Conservation (phyloP, 2,797 vertebrate species). For the Oreortyx pictus region DNA sequence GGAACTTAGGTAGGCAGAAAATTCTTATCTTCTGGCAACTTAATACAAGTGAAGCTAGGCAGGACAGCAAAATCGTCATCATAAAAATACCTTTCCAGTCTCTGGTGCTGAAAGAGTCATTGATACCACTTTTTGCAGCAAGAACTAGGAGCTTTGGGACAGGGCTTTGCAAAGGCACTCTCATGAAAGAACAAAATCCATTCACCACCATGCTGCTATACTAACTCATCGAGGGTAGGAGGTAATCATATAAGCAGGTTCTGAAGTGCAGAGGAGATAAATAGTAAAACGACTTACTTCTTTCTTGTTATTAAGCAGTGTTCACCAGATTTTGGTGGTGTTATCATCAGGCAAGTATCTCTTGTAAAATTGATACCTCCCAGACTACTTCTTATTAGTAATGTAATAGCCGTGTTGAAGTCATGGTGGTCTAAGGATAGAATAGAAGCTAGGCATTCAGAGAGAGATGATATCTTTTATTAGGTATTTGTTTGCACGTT, state of each 20-base stretch:
- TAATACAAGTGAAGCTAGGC: not conserved
- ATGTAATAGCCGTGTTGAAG: constrained; percentile 30
- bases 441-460: constrained; percentile 33
- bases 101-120: not conserved
- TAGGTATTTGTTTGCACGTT: not conserved
- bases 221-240: not conserved
- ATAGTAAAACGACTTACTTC: not conserved
- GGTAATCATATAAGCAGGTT: not conserved
- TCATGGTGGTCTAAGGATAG: constrained; percentile 52
- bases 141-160: not conserved
- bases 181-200: not conserved
- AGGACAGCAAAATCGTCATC: not conserved
- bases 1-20: not conserved
- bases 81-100: not conserved
- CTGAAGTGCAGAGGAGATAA: not conserved
- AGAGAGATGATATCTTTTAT: constrained; percentile 29
- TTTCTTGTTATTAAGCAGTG: not conserved
- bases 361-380: constrained; percentile 50
- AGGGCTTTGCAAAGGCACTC: not conserved
- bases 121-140: not conserved
- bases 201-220: not conserved
- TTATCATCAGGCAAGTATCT: constrained; percentile 48
- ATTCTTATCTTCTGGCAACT: not conserved
- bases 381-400: not conserved
- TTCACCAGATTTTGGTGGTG: constrained; percentile 4